Percentiles rank a stretch among this genome's conserved stretches.
Evolutionary conservation across 1,140 invertebrate genomes (phyloP).

Genomic region (Drosophila kepulauana): DNA sequence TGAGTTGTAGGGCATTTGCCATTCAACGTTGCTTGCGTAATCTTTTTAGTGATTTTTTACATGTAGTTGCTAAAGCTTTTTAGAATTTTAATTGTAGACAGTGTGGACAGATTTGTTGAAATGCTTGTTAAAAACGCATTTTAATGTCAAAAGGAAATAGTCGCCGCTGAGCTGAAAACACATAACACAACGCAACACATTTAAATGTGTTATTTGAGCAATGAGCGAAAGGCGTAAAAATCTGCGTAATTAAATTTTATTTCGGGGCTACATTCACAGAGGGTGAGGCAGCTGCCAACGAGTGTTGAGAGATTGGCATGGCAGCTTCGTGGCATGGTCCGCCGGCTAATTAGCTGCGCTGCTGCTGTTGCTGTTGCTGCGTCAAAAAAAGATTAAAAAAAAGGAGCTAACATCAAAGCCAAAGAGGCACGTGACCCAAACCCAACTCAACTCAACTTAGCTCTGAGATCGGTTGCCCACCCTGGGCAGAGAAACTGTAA

Average conservation of each 20-base stretch:
- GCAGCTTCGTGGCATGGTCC: conserved; percentile 31
- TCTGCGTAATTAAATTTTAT: conserved; percentile 83
- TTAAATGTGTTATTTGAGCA: conserved; percentile 74
- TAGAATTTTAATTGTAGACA: conserved; percentile 75
- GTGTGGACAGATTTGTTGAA: conserved; percentile 81
- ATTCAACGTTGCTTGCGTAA: not conserved
- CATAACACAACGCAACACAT: conserved; percentile 18
- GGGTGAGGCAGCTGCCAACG: conserved; percentile 52
- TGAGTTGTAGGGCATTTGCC: conserved; percentile 17
- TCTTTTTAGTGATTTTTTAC: conserved; percentile 20
- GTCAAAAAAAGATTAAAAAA: conserved; percentile 10
- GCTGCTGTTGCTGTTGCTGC: conserved; percentile 5
- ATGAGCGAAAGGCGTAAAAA: conserved; percentile 78
- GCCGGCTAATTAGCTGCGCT: conserved; percentile 73
- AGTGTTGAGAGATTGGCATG: conserved; percentile 72
- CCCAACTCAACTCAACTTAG: not conserved
- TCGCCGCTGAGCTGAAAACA: conserved; percentile 22
- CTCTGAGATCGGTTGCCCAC: not conserved
- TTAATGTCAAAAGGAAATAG: conserved; percentile 82
- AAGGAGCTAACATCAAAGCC: conserved; percentile 66
- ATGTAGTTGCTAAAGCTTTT: conserved; percentile 48
- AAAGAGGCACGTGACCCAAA: conserved; percentile 63
- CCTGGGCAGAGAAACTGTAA: conserved; percentile 22
- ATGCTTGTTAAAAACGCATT: conserved; percentile 79
- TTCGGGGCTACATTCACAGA: conserved; percentile 42